Base-by-base conservation (phyloP, 2,888 invertebrate genomes). In the Glyphotaelius pellucidus region DNA sequence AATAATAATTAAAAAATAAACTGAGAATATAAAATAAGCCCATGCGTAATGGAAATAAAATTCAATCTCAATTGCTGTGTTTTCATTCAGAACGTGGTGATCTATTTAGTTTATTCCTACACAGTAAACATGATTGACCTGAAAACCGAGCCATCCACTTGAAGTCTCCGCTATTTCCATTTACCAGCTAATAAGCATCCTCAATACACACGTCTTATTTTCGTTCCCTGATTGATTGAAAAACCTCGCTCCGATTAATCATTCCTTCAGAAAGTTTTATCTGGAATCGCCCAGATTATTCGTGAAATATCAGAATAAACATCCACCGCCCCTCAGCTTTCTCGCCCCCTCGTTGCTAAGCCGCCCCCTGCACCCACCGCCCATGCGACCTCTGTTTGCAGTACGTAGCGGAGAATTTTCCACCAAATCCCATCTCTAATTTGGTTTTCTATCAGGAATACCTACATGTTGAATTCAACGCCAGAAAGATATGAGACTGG, bases 391-490 rank as follows among this genome's bases (percentile, higher is more conserved):
- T 89, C 89, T 80, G 38, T 80, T 35, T 80, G 80, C 38, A 38
- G 89, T 89, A 89, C 25, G 80, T 52, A 90, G 42, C 80, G 85
- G 30, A 79, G 90, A 84, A 80, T 89, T 92, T 92, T 92, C 85
- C 42, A 89, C 85, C 88, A 92, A 92, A 92, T 92, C 90, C 92
- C 90, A 92, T 92, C 90, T 92, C 92, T 92, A 92, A 92, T 92
- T 92, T 87, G 91, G 89, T 91, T 92, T 92, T 91, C 90, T 80
- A 89, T 90, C 52, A 31, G 14, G 84, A 32, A 83, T 90, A 90
- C 88, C 67, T 91, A 90, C 88, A 84, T 91, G 79, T 91, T 80
- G 31, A 80, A 19, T n/a, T 38, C n/a, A 32, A n/a, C 14, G 42
- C 89, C n/a, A 35, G 35, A 30, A 80, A 80, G 14, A 42, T 9